These are phyloP conservation scores for Malthinus seriepunctatus DNA, from an alignment of 2,888 invertebrate species.

Conservation along the genomic window DNA sequence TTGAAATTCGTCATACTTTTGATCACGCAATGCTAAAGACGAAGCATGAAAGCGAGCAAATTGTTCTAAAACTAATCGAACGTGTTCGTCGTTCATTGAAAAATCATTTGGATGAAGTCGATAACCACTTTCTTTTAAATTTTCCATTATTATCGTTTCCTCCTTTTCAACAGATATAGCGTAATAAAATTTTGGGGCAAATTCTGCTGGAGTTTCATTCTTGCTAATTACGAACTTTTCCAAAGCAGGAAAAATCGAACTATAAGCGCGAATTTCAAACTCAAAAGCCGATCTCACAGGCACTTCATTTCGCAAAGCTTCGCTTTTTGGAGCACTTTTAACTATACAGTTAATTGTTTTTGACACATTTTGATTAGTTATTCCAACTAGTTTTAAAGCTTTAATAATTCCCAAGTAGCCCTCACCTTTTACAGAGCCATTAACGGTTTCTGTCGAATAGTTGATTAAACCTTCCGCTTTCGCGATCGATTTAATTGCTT, in stretches of 20 bases:
- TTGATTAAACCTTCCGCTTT: too few species aligned
- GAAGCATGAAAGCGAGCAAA: conserved; percentile 6
- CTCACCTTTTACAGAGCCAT: too few species aligned
- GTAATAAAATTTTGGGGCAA: conserved; percentile 37
- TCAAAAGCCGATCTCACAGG: too few species aligned
- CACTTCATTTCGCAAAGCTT: too few species aligned
- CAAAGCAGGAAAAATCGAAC: conserved; percentile 7
- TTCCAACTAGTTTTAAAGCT: too few species aligned
- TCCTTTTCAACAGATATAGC: conserved; percentile 17
- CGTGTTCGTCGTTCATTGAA: not conserved
- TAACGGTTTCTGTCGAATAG: too few species aligned
- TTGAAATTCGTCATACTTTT: not conserved
- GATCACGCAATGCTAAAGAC: conserved; percentile 7
- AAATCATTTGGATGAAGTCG: not conserved
- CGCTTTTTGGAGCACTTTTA: conserved; percentile 6
- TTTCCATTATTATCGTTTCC: conserved; percentile 3
- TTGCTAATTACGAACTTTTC: conserved; percentile 2
- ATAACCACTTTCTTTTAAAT: conserved; percentile 5
- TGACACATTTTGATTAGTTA: too few species aligned
- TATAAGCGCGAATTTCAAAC: conserved; percentile 14
- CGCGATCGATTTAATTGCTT: too few species aligned
- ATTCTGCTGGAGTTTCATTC: conserved; percentile 24
- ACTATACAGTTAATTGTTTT: not conserved
- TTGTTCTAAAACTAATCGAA: not conserved
- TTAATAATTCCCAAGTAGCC: too few species aligned